phyloP scores from a whole-genome alignment of 2,113 vertebrate species.

The Hiodon alosoides region DNA sequence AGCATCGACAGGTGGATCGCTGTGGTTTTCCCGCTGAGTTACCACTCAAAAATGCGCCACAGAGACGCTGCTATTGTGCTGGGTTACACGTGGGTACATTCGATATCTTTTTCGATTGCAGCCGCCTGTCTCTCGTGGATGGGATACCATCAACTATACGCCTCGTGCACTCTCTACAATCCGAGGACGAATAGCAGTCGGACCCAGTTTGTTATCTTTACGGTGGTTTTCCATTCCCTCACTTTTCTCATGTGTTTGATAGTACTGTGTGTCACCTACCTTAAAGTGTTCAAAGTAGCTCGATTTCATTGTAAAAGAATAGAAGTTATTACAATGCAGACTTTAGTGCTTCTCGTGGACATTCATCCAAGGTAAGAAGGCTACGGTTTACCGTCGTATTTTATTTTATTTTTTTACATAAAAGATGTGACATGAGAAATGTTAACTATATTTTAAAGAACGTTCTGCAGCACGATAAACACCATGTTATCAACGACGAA shows the following conservation, averaged over 20 bases:
- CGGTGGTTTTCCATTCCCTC: slow-evolving; percentile 78
- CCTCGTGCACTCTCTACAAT: slow-evolving; percentile 86
- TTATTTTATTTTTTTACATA: neutral
- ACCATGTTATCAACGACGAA: no score
- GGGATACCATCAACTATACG: slow-evolving; percentile 87
- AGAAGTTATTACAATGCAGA: slow-evolving; percentile 98
- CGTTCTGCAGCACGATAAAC: no score
- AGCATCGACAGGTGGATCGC: slow-evolving; percentile 97
- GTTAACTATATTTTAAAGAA: no score
- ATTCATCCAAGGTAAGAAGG: slow-evolving; percentile 90
- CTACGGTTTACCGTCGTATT: neutral
- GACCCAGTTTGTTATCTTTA: slow-evolving; percentile 81
- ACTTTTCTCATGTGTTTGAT: slow-evolving; percentile 88
- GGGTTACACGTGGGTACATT: slow-evolving; percentile 92
- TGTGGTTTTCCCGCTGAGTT: slow-evolving; percentile 91
- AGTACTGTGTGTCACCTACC: slow-evolving; percentile 88
- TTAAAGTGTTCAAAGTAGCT: slow-evolving; percentile 94
- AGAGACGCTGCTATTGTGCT: slow-evolving; percentile 83
- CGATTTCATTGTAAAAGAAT: slow-evolving; percentile 96
- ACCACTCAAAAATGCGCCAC: slow-evolving; percentile 89
- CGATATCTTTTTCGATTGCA: slow-evolving; percentile 79
- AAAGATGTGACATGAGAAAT: no score
- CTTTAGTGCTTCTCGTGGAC: slow-evolving; percentile 91
- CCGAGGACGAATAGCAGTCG: slow-evolving; percentile 61
- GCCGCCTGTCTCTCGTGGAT: slow-evolving; percentile 89